Evolutionary conservation across 2,888 invertebrate genomes (phyloP).

Genomic region (Choristoneura rosaceana): DNA sequence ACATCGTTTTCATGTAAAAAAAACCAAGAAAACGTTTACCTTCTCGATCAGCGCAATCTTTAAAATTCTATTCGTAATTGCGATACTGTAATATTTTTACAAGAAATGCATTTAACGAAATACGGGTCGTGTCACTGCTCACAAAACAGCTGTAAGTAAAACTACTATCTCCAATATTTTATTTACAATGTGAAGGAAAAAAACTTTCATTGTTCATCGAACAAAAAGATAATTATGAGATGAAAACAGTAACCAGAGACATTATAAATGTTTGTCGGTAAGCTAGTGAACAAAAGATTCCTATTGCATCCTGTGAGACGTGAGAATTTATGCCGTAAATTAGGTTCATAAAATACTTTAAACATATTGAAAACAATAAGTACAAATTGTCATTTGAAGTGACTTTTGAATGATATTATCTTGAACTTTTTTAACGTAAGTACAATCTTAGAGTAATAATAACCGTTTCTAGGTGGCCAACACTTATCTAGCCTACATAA

Average conservation of each 20-base stretch:
- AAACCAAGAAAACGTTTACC: no score
- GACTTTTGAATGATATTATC: no score
- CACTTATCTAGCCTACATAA: no score
- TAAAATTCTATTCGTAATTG: not conserved
- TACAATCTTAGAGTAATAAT: no score
- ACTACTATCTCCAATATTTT: not conserved
- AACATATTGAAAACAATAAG: no score
- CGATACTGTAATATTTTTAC: not conserved
- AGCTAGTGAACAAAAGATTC: not conserved
- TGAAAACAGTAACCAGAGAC: not conserved
- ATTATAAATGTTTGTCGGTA: not conserved
- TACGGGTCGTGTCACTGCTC: not conserved
- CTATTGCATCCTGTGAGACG: not conserved
- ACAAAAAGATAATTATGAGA: slow-evolving; percentile 2
- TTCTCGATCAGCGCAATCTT: no score
- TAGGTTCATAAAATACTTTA: no score
- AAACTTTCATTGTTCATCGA: not conserved
- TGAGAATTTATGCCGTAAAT: not conserved
- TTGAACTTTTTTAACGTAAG: no score
- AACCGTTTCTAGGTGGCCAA: no score
- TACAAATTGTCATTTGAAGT: no score
- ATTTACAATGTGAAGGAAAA: not conserved
- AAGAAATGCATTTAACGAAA: not conserved
- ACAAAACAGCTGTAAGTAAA: not conserved
- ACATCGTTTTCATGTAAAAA: no score